Evolutionary conservation across 2,113 vertebrate genomes (phyloP).

Genomic region (Odobenus rosmarus): DNA sequence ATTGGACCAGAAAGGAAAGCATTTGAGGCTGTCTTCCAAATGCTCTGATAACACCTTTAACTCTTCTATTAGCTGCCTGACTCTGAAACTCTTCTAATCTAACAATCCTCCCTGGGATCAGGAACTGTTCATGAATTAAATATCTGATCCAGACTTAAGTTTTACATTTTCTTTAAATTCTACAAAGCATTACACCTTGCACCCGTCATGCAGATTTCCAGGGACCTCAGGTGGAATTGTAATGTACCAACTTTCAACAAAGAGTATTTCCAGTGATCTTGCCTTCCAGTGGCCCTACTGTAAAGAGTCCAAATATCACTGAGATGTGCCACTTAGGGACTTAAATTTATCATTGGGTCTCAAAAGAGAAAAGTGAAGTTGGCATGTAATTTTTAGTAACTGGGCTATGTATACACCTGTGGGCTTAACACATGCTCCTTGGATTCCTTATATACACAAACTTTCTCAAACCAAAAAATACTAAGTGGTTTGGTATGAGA

Average conservation of each 20-base stretch:
- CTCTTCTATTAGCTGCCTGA: not conserved
- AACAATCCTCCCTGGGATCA: not conserved
- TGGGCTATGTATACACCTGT: not conserved
- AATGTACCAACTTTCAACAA: not conserved
- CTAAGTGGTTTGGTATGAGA: not conserved
- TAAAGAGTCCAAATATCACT: not conserved
- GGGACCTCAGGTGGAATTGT: not conserved
- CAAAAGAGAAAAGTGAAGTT: not conserved
- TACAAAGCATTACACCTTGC: not conserved
- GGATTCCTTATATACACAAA: not conserved
- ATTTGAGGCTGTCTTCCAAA: not conserved
- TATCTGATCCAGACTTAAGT: not conserved
- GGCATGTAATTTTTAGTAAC: not conserved
- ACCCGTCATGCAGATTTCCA: not conserved
- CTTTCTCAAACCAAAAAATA: not conserved
- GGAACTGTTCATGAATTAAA: not conserved
- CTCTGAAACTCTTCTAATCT: not conserved
- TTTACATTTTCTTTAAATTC: not conserved
- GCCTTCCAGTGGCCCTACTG: not conserved
- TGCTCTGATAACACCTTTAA: not conserved
- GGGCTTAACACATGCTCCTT: not conserved
- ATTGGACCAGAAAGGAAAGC: not conserved
- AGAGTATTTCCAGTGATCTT: not conserved
- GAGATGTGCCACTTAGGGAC: not conserved
- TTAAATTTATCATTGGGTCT: not conserved